Evolutionary conservation across 2,888 invertebrate species (phyloP).

Genomic region (Ischnura elegans): DNA sequence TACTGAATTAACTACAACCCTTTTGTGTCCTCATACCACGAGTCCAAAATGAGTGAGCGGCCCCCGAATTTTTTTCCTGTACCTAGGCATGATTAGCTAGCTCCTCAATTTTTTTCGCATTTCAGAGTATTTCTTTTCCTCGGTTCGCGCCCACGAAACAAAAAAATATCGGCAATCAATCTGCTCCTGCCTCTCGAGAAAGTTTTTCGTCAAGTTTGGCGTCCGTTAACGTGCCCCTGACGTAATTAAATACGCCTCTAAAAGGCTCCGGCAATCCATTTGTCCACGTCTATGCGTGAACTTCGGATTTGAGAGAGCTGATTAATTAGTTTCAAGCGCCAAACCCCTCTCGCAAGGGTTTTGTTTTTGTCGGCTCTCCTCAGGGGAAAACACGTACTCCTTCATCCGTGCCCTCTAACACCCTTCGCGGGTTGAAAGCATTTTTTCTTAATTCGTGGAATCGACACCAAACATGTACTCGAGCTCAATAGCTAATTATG

Average conservation of each 20-base stretch:
- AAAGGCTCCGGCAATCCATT: constrained; percentile 26
- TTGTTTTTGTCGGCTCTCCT: constrained; percentile 14
- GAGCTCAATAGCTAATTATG: neutral
- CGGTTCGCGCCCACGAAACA: neutral
- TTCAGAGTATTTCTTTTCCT: neutral
- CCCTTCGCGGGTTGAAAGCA: neutral
- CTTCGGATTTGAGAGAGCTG: constrained; percentile 35
- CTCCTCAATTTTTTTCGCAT: no score
- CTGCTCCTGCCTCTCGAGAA: constrained; percentile 29
- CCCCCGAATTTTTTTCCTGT: neutral
- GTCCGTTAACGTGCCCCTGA: constrained; percentile 22
- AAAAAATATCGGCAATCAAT: constrained; percentile 24
- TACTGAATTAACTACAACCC: neutral
- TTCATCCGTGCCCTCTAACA: neutral
- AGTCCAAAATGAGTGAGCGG: neutral
- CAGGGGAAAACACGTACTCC: neutral
- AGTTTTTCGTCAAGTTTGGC: constrained; percentile 2
- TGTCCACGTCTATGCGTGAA: constrained; percentile 38
- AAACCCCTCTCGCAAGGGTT: neutral
- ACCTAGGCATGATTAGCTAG: constrained; percentile 17
- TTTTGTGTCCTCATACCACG: neutral
- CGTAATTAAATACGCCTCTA: constrained; percentile 22
- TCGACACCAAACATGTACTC: neutral
- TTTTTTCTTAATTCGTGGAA: neutral
- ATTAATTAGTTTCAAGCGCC: constrained; percentile 35